Conservation (phyloP, 2,888 invertebrate species). For the Caenorhabditis doughertyi region DNA sequence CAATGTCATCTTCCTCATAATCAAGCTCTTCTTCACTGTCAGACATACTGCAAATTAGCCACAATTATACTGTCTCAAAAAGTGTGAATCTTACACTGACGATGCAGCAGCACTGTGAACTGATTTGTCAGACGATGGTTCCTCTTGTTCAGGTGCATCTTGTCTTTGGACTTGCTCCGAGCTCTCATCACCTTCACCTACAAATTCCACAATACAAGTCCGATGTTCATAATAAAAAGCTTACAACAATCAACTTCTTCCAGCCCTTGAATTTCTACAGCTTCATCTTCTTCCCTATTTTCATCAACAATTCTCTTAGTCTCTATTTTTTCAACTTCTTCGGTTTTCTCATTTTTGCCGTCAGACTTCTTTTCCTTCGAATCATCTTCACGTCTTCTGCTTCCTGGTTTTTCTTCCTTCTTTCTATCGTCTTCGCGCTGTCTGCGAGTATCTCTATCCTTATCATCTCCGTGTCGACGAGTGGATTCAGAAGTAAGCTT, state of each 20-base stretch:
- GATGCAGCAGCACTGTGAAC: not conserved
- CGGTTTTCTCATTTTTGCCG: constrained; percentile 18
- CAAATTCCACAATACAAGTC: not conserved
- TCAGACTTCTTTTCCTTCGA: constrained; percentile 7
- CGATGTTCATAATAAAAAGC: not conserved
- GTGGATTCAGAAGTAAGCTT: not conserved
- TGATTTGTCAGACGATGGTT: not conserved
- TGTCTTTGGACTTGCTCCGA: constrained; percentile 1
- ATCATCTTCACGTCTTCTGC: constrained; percentile 18
- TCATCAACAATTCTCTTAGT: constrained; percentile 25
- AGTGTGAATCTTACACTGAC: constrained; percentile 13
- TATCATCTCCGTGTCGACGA: not conserved
- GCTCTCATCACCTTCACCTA: constrained; percentile 33
- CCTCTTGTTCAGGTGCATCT: not conserved
- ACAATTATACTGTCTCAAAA: no score
- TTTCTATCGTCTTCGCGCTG: constrained; percentile 5
- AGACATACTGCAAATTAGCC: constrained; percentile 15
- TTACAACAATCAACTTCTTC: constrained; percentile 68
- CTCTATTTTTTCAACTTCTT: constrained; percentile 23
- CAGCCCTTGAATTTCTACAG: constrained; percentile 39
- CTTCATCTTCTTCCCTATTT: constrained; percentile 49
- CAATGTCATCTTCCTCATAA: constrained; percentile 59
- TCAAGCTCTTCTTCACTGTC: constrained; percentile 56
- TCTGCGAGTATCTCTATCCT: not conserved
- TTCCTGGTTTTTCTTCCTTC: not conserved